Conservation (phyloP, 1,140 invertebrate species). For the Philopotamus ludificatus region DNA sequence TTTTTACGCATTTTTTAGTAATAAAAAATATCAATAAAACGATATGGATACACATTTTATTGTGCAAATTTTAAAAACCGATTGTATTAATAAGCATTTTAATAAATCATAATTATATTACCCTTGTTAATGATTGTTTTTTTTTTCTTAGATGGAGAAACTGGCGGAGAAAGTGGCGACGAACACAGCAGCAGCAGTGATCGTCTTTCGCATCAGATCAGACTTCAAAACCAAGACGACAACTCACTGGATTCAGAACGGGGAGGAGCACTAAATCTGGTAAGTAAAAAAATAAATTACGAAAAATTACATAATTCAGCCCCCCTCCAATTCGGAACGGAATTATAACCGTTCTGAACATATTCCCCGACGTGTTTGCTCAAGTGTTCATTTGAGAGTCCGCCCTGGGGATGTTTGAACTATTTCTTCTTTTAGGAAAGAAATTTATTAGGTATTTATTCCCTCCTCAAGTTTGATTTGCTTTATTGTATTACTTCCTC, state of each 20-base stretch:
- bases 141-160: conserved; percentile 50
- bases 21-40: too few relatives aligned
- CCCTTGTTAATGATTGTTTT: too few relatives aligned
- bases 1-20: too few relatives aligned
- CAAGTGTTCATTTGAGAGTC: conserved; percentile 26
- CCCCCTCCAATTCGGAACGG: too few relatives aligned
- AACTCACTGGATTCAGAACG: conserved; percentile 59
- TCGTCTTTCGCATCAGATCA: conserved; percentile 43
- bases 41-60: too few relatives aligned
- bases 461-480: conserved; percentile 28
- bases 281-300: too few relatives aligned
- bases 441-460: conserved; percentile 32
- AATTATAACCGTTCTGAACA: too few relatives aligned
- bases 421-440: conserved; percentile 16
- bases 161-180: conserved; percentile 56
- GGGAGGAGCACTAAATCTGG: conserved; percentile 58
- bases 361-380: conserved; percentile 4
- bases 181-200: conserved; percentile 56
- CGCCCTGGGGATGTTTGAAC: conserved; percentile 30
- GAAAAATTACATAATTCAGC: too few relatives aligned
- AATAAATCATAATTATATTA: background rate
- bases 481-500: conserved; percentile 30
- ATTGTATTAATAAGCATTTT: too few relatives aligned
- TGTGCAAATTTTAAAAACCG: too few relatives aligned
- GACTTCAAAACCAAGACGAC: conserved; percentile 51